Evolutionary conservation across 2,797 vertebrate genomes (phyloP).

Genomic region (Tragelaphus eurycerus): DNA sequence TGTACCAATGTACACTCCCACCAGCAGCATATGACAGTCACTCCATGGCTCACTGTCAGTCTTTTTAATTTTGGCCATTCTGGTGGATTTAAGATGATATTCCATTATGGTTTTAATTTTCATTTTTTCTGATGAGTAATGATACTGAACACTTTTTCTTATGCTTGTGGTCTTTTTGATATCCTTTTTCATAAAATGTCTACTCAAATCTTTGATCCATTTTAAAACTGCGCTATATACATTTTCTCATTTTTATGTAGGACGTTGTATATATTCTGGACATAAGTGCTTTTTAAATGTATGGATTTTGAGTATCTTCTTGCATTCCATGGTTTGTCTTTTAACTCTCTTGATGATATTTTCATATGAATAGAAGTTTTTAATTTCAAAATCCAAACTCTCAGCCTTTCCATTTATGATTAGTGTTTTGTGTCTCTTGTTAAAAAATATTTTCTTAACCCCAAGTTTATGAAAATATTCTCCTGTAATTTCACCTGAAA

Average conservation of each 20-base stretch:
- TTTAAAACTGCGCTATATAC: neutral
- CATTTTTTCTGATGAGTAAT: conserved; percentile 19
- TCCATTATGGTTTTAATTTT: neutral
- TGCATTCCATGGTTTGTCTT: neutral
- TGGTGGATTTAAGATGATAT: neutral
- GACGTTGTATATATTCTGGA: neutral
- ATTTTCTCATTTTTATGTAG: neutral
- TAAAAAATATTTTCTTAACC: neutral
- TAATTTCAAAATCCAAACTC: neutral
- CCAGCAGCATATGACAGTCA: neutral
- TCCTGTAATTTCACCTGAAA: neutral
- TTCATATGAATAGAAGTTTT: neutral
- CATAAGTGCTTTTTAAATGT: neutral
- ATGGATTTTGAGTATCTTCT: neutral
- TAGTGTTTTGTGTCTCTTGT: neutral
- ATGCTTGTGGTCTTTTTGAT: neutral
- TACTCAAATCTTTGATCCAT: neutral
- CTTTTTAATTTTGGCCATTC: neutral
- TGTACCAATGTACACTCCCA: neutral
- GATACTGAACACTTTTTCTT: neutral
- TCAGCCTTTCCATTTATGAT: neutral
- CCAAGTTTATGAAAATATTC: neutral
- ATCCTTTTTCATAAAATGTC: neutral
- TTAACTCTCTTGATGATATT: neutral
- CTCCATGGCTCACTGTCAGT: neutral